Percentiles rank a stretch among this genome's conserved stretches.
Conservation (phyloP, 1,140 invertebrate genomes). For the Cryptotermes secundus region DNA sequence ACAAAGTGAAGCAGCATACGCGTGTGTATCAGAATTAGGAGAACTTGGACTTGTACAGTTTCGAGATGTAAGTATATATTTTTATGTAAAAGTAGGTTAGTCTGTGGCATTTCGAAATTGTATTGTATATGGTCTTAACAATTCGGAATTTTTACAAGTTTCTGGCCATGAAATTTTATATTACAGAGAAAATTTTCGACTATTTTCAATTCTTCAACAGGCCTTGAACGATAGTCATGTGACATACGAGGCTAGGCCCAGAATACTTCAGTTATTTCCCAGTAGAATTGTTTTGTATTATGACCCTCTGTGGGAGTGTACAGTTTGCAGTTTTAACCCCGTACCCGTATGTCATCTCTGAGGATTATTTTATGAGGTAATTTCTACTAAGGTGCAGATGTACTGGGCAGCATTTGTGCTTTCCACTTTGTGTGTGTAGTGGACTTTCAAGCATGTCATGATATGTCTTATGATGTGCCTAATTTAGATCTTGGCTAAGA, state of each 20-base stretch:
- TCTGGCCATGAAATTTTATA: background rate
- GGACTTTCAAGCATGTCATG: too few relatives aligned
- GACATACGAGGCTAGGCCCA: background rate
- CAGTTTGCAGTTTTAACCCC: too few relatives aligned
- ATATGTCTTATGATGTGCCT: too few relatives aligned
- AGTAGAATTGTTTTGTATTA: too few relatives aligned
- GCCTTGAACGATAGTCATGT: background rate
- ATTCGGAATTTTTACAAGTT: background rate
- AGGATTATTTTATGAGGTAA: background rate
- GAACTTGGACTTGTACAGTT: constrained; percentile 93
- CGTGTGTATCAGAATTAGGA: constrained; percentile 88
- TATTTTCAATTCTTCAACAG: background rate
- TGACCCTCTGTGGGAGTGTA: too few relatives aligned
- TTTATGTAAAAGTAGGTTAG: background rate
- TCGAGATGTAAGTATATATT: constrained; percentile 73
- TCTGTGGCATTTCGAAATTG: background rate
- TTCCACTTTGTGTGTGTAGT: background rate
- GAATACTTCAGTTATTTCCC: background rate
- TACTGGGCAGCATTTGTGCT: background rate
- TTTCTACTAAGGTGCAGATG: background rate
- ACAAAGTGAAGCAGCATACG: constrained; percentile 91
- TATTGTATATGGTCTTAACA: background rate
- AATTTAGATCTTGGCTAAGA: background rate
- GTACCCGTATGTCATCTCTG: too few relatives aligned
- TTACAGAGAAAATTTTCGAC: background rate